phyloP scores from a whole-genome alignment of 2,797 vertebrate species.

The Lateolabrax maculatus region DNA sequence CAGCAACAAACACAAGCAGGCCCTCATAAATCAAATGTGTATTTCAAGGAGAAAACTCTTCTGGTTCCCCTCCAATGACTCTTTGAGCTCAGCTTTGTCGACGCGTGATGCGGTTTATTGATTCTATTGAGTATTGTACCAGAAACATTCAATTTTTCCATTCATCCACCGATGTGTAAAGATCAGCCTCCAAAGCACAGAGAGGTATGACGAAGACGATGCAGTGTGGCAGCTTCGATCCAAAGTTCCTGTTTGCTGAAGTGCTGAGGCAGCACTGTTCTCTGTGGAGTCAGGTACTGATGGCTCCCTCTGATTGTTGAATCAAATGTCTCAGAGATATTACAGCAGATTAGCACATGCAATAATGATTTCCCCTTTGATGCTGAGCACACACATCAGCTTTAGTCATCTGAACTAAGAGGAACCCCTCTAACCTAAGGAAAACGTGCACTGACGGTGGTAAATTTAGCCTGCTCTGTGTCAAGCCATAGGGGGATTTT shows the following conservation, averaged over 20 bases:
- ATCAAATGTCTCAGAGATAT: constrained; percentile 56
- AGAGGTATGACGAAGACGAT: constrained; percentile 62
- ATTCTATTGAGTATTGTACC: constrained; percentile 48
- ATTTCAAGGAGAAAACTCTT: constrained; percentile 39
- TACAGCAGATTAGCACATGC: constrained; percentile 54
- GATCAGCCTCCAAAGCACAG: constrained; percentile 19
- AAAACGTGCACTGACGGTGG: constrained; percentile 15
- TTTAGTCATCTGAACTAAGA: constrained; percentile 28
- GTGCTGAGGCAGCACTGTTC: constrained; percentile 71
- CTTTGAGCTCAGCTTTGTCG: constrained; percentile 36
- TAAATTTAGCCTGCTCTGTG: constrained; percentile 45
- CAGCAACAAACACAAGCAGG: constrained; percentile 25
- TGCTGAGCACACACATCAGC: constrained; percentile 9
- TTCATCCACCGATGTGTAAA: constrained; percentile 40
- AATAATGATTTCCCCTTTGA: constrained; percentile 52
- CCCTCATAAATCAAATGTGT: constrained; percentile 61
- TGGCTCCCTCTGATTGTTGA: constrained; percentile 57
- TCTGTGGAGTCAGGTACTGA: constrained; percentile 50
- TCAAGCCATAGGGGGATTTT: constrained; percentile 32
- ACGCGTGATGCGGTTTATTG: constrained; percentile 42
- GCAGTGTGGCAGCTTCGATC: constrained; percentile 64
- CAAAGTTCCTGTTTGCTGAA: constrained; percentile 40
- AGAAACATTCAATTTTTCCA: constrained; percentile 61
- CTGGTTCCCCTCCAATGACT: constrained; percentile 38
- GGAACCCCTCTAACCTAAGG: not conserved